These are phyloP conservation scores for Drosophila prosaltans DNA, from an alignment of 1,140 invertebrate genomes.

Conservation along the genomic window DNA sequence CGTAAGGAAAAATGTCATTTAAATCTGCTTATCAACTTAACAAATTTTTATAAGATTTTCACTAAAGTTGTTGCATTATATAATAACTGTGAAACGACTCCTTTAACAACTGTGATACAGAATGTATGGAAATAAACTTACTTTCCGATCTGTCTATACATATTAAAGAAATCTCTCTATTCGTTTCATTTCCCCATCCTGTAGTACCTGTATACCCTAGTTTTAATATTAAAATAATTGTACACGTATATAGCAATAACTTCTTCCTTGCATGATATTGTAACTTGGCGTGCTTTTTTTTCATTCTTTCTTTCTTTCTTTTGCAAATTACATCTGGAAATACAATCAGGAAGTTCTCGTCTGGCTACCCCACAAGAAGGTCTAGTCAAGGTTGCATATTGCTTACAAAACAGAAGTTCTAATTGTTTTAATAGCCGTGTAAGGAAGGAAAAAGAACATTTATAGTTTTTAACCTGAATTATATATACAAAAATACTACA, in stretches of 20 bases:
- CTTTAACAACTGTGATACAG: no score
- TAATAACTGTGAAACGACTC: no score
- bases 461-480: background rate
- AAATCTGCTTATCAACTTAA: no score
- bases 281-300: background rate
- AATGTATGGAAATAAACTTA: no score
- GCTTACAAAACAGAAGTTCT: background rate
- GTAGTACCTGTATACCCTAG: background rate
- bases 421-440: background rate
- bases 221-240: background rate
- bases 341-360: background rate
- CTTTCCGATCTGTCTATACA: no score
- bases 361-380: background rate
- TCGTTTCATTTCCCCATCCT: no score
- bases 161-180: no score
- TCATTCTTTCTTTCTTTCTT: background rate
- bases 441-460: background rate
- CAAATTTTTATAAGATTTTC: no score
- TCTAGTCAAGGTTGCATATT: background rate
- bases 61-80: no score
- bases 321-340: background rate
- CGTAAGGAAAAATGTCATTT: no score
- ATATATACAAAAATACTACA: no score
- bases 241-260: background rate
- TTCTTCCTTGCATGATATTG: background rate